Evolutionary conservation across 2,113 vertebrate species (phyloP).

Genomic region (Calidris pygmaea): DNA sequence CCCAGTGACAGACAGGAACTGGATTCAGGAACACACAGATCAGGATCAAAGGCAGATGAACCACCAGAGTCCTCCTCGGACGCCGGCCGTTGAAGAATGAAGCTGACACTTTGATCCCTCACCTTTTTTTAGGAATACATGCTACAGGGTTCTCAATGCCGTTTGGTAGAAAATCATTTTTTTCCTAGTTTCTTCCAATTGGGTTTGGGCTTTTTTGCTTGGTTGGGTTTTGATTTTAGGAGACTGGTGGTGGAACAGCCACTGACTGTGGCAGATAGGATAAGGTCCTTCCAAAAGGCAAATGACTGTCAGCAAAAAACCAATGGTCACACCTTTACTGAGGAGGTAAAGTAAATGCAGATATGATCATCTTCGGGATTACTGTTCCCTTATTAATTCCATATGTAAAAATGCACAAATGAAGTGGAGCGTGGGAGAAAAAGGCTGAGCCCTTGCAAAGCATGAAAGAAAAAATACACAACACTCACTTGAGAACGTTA

Average conservation of each 20-base stretch:
- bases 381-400: background rate
- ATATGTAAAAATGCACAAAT: background rate
- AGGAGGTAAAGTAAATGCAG: background rate
- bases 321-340: background rate
- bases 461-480: constrained; percentile 42
- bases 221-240: background rate
- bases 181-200: background rate
- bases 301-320: background rate
- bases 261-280: background rate
- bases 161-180: background rate
- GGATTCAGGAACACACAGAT: background rate
- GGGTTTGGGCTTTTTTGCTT: background rate
- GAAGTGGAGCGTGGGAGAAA: background rate
- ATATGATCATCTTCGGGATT: fast-evolving
- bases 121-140: background rate
- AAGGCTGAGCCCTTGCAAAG: background rate
- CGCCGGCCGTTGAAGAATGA: background rate
- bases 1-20: background rate
- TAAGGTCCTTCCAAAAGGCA: background rate
- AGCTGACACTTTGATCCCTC: background rate
- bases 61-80: background rate
- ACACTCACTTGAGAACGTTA: constrained; percentile 51
- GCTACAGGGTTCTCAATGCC: background rate
- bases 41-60: background rate
- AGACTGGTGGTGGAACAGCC: background rate